phyloP scores from a whole-genome alignment of 2,888 invertebrate species.

The Eristalis pertinax region DNA sequence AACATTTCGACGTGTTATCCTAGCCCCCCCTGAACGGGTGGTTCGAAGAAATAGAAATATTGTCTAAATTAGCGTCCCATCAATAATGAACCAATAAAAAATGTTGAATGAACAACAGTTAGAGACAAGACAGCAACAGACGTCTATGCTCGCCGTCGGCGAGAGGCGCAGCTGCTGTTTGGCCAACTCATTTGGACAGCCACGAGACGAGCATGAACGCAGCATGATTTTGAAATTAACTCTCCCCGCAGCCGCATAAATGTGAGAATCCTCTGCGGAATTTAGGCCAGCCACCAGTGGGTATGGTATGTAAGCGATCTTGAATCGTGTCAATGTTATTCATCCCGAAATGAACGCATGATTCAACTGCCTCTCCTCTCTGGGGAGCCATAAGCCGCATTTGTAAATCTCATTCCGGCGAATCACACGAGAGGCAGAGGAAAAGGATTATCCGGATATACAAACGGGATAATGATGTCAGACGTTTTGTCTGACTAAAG shows the following conservation, averaged over 20 bases:
- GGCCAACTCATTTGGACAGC: constrained; percentile 22
- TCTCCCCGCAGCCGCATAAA: background rate
- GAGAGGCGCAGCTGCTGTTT: background rate
- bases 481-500: constrained; percentile 68
- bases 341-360: background rate
- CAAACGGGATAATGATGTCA: constrained; percentile 69
- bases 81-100: constrained; percentile 39
- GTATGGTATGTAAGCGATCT: constrained; percentile 7
- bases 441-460: constrained; percentile 69
- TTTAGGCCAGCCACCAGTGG: constrained; percentile 23
- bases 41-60: background rate
- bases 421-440: constrained; percentile 29
- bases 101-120: constrained; percentile 32
- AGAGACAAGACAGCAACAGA: background rate
- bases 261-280: background rate
- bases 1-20: constrained; percentile 1
- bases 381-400: constrained; percentile 17
- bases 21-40: background rate
- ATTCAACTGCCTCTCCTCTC: constrained; percentile 9
- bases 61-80: constrained; percentile 27
- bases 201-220: background rate
- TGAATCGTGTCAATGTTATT: background rate
- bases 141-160: constrained; percentile 11
- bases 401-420: constrained; percentile 45
- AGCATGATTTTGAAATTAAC: constrained; percentile 39